Conservation (phyloP, 2,797 vertebrate genomes). For the Tiaroga cobitis region DNA sequence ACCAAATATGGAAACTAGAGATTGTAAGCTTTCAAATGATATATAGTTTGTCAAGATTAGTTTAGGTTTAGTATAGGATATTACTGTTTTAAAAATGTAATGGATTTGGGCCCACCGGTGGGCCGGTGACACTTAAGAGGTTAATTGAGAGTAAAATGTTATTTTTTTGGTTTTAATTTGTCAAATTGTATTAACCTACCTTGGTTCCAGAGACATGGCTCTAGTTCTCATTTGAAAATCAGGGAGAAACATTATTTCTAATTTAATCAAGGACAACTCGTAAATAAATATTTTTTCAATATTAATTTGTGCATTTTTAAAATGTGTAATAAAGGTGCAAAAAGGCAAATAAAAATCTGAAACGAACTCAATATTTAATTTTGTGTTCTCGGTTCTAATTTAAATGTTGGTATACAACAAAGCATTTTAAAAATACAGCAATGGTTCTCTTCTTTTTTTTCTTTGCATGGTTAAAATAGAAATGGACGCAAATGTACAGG, state of each 20-base stretch:
- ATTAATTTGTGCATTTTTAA: conserved; percentile 2
- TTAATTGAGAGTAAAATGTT: not conserved
- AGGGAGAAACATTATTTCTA: not conserved
- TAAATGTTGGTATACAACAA: not conserved
- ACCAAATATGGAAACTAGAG: no score
- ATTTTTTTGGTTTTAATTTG: not conserved
- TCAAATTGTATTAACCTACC: not conserved
- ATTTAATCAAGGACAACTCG: not conserved
- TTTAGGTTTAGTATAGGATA: no score
- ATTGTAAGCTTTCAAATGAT: no score
- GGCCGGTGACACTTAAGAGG: no score
- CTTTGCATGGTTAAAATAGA: not conserved
- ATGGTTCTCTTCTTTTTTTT: no score
- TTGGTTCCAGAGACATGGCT: not conserved
- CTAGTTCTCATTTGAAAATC: not conserved
- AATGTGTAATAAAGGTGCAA: not conserved
- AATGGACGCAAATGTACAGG: not conserved
- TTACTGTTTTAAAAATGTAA: no score
- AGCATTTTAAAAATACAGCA: not conserved
- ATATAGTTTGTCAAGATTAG: no score
- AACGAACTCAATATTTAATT: not conserved
- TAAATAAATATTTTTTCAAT: not conserved
- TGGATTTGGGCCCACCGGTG: no score
- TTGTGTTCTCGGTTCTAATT: not conserved
- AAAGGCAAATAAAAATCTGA: not conserved